These are phyloP conservation scores for Allobates femoralis DNA, from an alignment of 2,797 vertebrate species.

Conservation along the genomic window DNA sequence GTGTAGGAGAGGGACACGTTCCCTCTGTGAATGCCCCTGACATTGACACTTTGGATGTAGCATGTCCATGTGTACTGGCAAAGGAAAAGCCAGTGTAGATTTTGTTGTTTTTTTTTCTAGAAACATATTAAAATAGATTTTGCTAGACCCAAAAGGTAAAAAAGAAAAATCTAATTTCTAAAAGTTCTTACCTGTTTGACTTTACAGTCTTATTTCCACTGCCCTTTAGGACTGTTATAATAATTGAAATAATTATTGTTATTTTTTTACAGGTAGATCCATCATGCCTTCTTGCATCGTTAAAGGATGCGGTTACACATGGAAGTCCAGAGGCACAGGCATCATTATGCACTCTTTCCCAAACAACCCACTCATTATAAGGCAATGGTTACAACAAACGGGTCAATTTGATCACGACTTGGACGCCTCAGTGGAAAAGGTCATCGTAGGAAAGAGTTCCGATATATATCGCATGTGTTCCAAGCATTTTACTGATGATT, in stretches of 20 bases:
- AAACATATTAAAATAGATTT: too few species aligned
- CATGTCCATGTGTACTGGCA: too few species aligned
- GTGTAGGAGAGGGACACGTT: too few species aligned
- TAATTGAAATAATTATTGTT: not conserved
- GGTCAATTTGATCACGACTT: not conserved
- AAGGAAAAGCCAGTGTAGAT: too few species aligned
- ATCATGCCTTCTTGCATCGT: conserved; percentile 7
- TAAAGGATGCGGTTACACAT: not conserved
- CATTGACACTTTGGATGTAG: too few species aligned
- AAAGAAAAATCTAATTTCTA: too few species aligned
- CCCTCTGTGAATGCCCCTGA: too few species aligned
- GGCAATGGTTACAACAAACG: not conserved
- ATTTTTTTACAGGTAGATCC: not conserved
- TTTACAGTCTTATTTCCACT: too few species aligned
- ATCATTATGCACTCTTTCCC: conserved; percentile 17
- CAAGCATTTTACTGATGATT: conserved; percentile 21
- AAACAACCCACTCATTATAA: not conserved
- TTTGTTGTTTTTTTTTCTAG: too few species aligned
- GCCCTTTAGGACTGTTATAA: not conserved
- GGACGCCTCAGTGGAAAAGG: not conserved
- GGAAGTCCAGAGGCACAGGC: not conserved
- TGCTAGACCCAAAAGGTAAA: too few species aligned
- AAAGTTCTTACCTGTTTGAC: too few species aligned
- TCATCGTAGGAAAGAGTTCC: not conserved
- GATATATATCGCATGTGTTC: conserved; percentile 18